phyloP scores from a whole-genome alignment of 2,797 vertebrate species.

The Eutrigla gurnardus region DNA sequence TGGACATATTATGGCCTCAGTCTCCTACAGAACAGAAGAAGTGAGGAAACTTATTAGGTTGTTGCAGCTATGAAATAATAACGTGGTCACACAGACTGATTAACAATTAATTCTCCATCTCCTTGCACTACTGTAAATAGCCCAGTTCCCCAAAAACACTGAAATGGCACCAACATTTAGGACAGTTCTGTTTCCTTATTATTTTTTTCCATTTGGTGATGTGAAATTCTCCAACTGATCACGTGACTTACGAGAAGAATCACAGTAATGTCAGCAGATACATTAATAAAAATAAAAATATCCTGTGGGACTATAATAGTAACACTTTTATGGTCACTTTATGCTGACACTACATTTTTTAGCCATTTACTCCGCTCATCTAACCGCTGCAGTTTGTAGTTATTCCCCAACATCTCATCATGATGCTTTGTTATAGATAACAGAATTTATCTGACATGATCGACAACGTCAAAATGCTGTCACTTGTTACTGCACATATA shows the following conservation, averaged over 20 bases:
- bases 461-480: neutral
- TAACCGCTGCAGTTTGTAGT: neutral
- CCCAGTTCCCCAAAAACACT: slow-evolving; percentile 5
- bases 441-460: no score
- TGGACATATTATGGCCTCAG: slow-evolving; percentile 71
- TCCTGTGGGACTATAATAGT: neutral
- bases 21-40: slow-evolving; percentile 54
- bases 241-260: slow-evolving; percentile 42
- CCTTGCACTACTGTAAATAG: neutral
- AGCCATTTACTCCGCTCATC: no score
- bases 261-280: slow-evolving; percentile 25
- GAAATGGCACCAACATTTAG: neutral
- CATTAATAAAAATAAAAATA: no score
- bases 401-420: neutral
- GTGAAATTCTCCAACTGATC: slow-evolving; percentile 44
- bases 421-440: neutral
- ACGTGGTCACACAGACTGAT: neutral
- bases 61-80: slow-evolving; percentile 15
- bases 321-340: slow-evolving; percentile 8
- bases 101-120: neutral
- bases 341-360: neutral
- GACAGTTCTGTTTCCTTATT: slow-evolving; percentile 32
- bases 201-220: slow-evolving; percentile 36
- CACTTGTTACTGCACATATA: no score
- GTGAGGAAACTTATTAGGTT: neutral